These are phyloP conservation scores for Trogon melanurus DNA, from an alignment of 2,113 vertebrate genomes.

Conservation along the genomic window DNA sequence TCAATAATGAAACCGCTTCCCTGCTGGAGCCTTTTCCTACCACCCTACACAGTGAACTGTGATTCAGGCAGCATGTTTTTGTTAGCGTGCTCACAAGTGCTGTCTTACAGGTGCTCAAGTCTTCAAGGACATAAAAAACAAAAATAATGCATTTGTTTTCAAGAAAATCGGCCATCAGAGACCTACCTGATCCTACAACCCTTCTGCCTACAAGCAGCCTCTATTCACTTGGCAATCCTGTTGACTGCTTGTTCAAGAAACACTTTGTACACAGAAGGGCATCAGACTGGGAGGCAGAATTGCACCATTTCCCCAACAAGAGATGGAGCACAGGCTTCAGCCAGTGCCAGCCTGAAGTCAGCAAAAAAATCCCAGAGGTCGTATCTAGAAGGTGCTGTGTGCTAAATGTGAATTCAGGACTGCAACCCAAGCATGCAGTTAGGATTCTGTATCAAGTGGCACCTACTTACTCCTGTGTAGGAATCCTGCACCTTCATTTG, in stretches of 20 bases:
- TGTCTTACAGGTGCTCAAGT: neutral
- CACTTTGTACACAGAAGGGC: neutral
- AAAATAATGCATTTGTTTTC: conserved; percentile 18
- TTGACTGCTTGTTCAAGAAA: neutral
- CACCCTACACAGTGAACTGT: neutral
- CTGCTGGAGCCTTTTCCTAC: neutral
- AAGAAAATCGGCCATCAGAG: neutral
- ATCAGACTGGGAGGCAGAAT: neutral
- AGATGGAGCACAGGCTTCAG: neutral
- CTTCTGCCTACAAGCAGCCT: neutral
- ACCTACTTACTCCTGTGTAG: neutral
- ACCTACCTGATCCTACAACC: neutral
- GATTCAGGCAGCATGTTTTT: neutral
- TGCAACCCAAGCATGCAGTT: rapidly evolving
- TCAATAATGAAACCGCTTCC: neutral
- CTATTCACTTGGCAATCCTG: neutral
- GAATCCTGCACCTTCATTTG: neutral
- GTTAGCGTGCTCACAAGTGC: neutral
- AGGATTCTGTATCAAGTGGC: neutral
- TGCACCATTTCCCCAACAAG: rapidly evolving
- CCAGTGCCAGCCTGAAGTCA: neutral
- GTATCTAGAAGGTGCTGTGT: rapidly evolving
- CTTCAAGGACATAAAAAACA: neutral
- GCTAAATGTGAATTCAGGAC: neutral
- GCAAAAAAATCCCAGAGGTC: neutral